These are phyloP conservation scores for Danio rerio DNA, from an alignment of 2,113 vertebrate species.

Conservation along the genomic window GRCz12tu NC_133194.1:16576501-16577000, in stretches of 20 bases:
- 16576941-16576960: background rate
- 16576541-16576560: too few relatives aligned
- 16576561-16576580: too few relatives aligned
- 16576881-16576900: background rate
- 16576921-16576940: background rate
- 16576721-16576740: background rate
- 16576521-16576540: too few relatives aligned
- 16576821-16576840: background rate
- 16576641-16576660: too few relatives aligned
- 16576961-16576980: background rate
- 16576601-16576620: too few relatives aligned
- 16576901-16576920: background rate
- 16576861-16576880: background rate
- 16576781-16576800: background rate
- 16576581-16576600: too few relatives aligned
- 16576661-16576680: too few relatives aligned
- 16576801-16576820: background rate
- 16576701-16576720: background rate
- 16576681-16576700: background rate
- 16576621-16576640: too few relatives aligned
- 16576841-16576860: background rate
- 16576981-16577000: background rate
- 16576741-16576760: background rate
- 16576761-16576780: background rate
- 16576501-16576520: too few relatives aligned